phyloP scores from a whole-genome alignment of 2,113 vertebrate genomes.

The Oreocharis arfaki region DNA sequence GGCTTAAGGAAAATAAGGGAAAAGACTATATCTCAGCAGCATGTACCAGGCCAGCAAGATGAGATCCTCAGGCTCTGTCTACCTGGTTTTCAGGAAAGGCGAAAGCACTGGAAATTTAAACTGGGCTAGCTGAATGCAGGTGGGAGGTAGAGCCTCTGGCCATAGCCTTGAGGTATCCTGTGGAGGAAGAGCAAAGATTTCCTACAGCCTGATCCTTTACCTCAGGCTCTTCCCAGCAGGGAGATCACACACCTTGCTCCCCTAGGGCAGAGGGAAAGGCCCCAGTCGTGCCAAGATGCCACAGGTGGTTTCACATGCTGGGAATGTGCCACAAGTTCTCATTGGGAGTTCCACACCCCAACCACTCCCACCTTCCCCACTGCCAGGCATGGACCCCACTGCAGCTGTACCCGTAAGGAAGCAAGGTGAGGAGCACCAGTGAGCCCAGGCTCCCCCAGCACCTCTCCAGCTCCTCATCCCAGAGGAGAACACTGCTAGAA shows the following conservation, averaged over 20 bases:
- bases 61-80: not conserved
- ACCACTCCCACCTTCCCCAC: not conserved
- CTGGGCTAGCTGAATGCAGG: not conserved
- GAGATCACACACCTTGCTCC: not conserved
- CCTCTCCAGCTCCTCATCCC: not conserved
- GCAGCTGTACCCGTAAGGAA: fast-evolving
- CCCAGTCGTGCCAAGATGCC: not conserved
- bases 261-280: not conserved
- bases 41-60: not conserved
- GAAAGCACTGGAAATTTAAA: not conserved
- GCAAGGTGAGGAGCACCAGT: not conserved
- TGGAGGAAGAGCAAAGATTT: not conserved
- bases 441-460: not conserved
- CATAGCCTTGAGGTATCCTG: not conserved
- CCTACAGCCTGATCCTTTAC: not conserved
- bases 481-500: not conserved
- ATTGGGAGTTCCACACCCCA: not conserved
- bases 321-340: fast-evolving
- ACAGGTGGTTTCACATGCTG: not conserved
- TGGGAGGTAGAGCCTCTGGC: not conserved
- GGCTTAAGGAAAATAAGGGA: not conserved
- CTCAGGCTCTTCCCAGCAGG: not conserved
- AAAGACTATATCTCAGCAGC: not conserved
- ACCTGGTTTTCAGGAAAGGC: not conserved
- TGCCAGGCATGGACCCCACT: not conserved